Base-by-base conservation (phyloP, 2,113 vertebrate species). In the Nothobranchius furzeri region DNA sequence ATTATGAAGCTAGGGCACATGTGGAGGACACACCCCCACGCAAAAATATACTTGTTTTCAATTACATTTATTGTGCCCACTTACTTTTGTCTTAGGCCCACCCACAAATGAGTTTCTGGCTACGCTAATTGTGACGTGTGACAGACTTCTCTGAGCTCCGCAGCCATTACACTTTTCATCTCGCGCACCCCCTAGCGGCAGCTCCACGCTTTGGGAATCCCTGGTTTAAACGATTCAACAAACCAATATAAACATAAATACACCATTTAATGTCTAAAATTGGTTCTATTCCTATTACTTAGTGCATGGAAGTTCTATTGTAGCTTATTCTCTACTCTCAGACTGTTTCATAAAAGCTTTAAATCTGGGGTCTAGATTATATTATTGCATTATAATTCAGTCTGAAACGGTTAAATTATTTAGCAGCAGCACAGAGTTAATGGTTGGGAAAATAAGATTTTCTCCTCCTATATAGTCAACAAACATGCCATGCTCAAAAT, bases 311-410 rank as follows among this genome's bases (percentile, higher is more conserved):
- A 45, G 30, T 78, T 74, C 70, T 20, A 20, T 20, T 1, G 20
- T 20, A 20, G 20, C 20, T 20, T 1, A 20, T 20, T 20, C 20
- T 20, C 20, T 20, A 20, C 51, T 55, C 45, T 20, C 20, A 51
- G 49, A 9, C 36, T 7, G 52, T 70, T 30, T 30, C 30, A 30
- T 30, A 30, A 30, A 30, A 30, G 3, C 43, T 75, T 64, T 74
- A 64, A 65, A 64, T 64, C 70, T 66, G 20, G 17, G 66, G 60
- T 68, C 40, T 75, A 50, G 50, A 64, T 58, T 52, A 7, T 78
- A 57, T 81, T 78, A 86, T 68, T 70, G 51, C 75, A 79, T 75
- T 81, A 78, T 78, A 69, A 87, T 83, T 82, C 50, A 17, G 48
- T 47, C 59, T 73, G 71, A 80, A 73, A 77, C 57, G 14, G 0